Base-by-base conservation (phyloP, 2,797 vertebrate species). In the Liparis tanakae region DNA sequence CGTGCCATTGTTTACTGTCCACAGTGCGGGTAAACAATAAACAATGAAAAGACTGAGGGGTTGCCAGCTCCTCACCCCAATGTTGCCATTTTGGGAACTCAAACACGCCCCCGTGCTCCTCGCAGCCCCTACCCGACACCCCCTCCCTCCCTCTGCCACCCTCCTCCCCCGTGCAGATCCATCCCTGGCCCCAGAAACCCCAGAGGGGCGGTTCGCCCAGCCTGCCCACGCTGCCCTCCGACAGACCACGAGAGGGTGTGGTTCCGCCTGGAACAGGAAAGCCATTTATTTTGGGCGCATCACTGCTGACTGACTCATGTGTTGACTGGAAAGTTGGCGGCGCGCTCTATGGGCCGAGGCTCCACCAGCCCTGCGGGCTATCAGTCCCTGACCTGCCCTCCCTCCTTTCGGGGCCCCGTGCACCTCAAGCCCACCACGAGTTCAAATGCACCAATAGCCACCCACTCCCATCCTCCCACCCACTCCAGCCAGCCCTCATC, bases 261-360 rank as follows among this genome's bases (percentile, higher is more conserved):
- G 96, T 96, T 96, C 95, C 94, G 93, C 83, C 91, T 93, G 92
- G 94, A 96, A 97, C 95, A 97, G 95, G 96, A 96, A 97, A 95
- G 95, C 95, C 96, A 95, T 97, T 97, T 98, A 98, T 98, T 98
- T 97, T 90, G 90, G 94, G 95, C 89, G 90, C 96, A 96, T 96
- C 96, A 96, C 92, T 97, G 93, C 87, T 94, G 95, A 94, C 93
- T 97, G 96, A 98, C 94, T 98, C 96, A 97, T 96, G 93, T 97
- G 97, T 97, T 94, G 79, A 95, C 96, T 97, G 96, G 96, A 97
- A 98, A 98, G 95, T 95, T 96, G 95, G 95, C 96, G 93, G 88
- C 81, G 80, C 79, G 93, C 91, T 95, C 94, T 86, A 76, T 53
- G 85, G 93, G 94, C 94, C 90, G 62, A 90, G 87, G 90, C 93